Evolutionary conservation across 2,113 vertebrate genomes (phyloP), one percentile per base, ranked within the genome.

Genomic region (Mungos mungo): DNA sequence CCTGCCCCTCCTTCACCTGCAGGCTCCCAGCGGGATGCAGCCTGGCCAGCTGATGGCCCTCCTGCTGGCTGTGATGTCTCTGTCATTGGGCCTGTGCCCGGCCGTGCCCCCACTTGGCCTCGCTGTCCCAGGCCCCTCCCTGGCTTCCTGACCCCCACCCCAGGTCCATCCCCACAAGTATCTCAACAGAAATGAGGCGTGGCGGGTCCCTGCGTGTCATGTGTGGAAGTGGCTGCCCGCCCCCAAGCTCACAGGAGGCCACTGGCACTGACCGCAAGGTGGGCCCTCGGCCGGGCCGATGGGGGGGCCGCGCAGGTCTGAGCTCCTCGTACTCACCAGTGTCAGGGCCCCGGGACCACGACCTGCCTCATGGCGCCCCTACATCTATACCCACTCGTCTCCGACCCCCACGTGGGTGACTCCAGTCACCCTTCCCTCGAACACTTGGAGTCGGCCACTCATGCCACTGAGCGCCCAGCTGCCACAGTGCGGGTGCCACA

Each of bases 1-100:
- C 41, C 60, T 0, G 29, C 45, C 38, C 2, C 57, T 9, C 21
- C 10, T 50, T n/a, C 3, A 10, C 13, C 27, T 77, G 71, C 83
- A 79, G 72, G 72, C 83, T 69, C 21, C 60, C n/a, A 1, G 13
- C 27, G 66, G 47, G 19, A 68, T 27, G 13, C 15, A 8, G 57
- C 35, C 60, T 1, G 7, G 27, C 65, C 7, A 0, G 77, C 77
- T 7, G 35, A 2, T 35, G 9, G 7, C 47, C 38, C 25, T 18
- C 23, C 1, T 80, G 11, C 63, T 76, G 9, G 18, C 63, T 23
- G 0, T 0, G 65, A 3, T 4, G 35, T 41, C 14, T 74, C 74
- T 0, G 16, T 38, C 63, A 47, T 3, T 0, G 2, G 52, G 29
- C 13, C 74, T 68, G 0, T 5, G 12, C 65, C 72, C 7, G 0